A percentile compares a stretch with the other conserved stretches of the same genome.
Conservation (phyloP, 2,888 invertebrate species). For the Xylocampa areola region DNA sequence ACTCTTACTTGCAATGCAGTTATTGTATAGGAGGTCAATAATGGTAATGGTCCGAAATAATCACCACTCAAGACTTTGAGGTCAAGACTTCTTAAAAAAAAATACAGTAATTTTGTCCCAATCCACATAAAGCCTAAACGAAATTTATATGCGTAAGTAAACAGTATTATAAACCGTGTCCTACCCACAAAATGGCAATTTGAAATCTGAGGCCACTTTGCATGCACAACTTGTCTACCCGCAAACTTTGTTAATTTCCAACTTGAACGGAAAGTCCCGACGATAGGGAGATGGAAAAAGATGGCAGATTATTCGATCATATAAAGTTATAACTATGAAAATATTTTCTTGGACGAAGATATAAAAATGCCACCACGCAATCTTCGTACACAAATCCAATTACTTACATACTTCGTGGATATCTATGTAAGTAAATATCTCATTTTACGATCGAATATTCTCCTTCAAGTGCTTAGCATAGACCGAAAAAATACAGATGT, state of each 20-base stretch:
- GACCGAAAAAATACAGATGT: too few species aligned
- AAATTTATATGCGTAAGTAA: slow-evolving; percentile 21
- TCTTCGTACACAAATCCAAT: too few species aligned
- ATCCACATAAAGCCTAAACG: slow-evolving; percentile 20
- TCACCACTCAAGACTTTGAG: neutral
- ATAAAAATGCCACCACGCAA: too few species aligned
- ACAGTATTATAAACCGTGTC: slow-evolving; percentile 33
- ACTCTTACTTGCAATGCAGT: too few species aligned
- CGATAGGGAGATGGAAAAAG: slow-evolving; percentile 2
- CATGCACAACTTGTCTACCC: slow-evolving; percentile 31
- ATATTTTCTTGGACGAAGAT: too few species aligned
- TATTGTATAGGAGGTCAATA: too few species aligned
- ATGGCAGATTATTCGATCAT: slow-evolving; percentile 10
- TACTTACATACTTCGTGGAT: too few species aligned
- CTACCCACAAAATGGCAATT: slow-evolving; percentile 20
- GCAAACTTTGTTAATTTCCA: slow-evolving; percentile 57
- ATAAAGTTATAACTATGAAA: neutral
- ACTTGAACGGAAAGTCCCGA: slow-evolving; percentile 18
- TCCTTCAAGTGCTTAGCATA: too few species aligned
- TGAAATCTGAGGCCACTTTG: slow-evolving; percentile 33
- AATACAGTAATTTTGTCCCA: slow-evolving; percentile 4
- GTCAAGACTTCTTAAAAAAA: neutral
- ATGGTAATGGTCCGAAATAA: too few species aligned
- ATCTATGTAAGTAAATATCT: too few species aligned
- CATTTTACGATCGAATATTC: too few species aligned